A percentile compares a stretch with the other conserved stretches of the same genome.
These are phyloP conservation scores for Folsomia candida DNA, from an alignment of 2,888 invertebrate genomes.

Conservation along the genomic window DNA sequence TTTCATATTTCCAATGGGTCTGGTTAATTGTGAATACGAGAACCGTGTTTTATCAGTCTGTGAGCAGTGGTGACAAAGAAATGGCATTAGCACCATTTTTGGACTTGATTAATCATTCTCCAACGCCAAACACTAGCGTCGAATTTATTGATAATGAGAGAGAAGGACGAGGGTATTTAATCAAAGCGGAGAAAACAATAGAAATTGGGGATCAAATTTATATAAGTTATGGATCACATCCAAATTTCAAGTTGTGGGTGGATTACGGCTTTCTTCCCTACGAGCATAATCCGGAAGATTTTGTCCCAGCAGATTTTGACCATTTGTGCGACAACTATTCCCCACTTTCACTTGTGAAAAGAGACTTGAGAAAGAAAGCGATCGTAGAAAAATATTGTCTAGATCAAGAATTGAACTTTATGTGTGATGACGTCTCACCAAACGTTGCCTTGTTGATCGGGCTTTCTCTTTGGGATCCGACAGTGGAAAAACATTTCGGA, in stretches of 20 bases:
- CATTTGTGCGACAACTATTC: background rate
- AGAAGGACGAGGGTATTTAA: constrained; percentile 58
- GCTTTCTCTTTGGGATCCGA: constrained; percentile 33
- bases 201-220: constrained; percentile 72
- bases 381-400: constrained; percentile 28
- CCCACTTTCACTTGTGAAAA: constrained; percentile 5
- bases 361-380: constrained; percentile 33
- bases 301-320: constrained; percentile 61
- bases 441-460: constrained; percentile 37
- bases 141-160: constrained; percentile 51
- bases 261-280: constrained; percentile 81
- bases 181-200: constrained; percentile 60
- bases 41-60: constrained; percentile 34
- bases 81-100: constrained; percentile 80
- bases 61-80: constrained; percentile 20
- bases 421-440: constrained; percentile 38
- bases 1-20: constrained; percentile 29
- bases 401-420: constrained; percentile 25
- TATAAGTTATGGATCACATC: constrained; percentile 82
- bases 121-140: constrained; percentile 53
- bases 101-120: constrained; percentile 84
- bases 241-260: constrained; percentile 73
- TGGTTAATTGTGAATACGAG: constrained; percentile 44
- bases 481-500: constrained; percentile 11
- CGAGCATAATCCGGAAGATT: constrained; percentile 67